A percentile compares a stretch with the other conserved stretches of the same genome.
phyloP scores from a whole-genome alignment of 2,888 invertebrate species.

The Nomada flava region DNA sequence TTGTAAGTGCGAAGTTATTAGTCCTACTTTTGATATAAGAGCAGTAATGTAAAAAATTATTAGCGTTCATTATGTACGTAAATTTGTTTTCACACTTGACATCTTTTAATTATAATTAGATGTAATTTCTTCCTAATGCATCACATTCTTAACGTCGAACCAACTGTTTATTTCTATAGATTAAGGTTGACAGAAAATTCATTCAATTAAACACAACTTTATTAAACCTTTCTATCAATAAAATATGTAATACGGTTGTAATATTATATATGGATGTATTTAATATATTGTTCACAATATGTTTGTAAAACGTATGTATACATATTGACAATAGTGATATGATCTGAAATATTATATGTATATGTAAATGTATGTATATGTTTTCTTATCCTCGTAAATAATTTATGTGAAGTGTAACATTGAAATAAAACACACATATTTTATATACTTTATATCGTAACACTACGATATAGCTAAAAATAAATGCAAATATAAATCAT shows the following conservation, averaged over 20 bases:
- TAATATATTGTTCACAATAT: conserved; percentile 16
- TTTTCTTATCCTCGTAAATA: conserved; percentile 16
- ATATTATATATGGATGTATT: conserved; percentile 19
- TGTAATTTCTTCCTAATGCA: not conserved
- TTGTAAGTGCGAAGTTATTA: conserved; percentile 18
- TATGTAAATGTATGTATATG: conserved; percentile 4
- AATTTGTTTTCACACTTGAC: not conserved
- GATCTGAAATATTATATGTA: conserved; percentile 23
- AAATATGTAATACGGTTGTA: conserved; percentile 2
- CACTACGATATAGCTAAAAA: conserved; percentile 9
- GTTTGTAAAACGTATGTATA: conserved; percentile 27
- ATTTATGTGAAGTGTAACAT: conserved; percentile 28
- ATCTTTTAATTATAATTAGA: not conserved
- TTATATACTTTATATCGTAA: conserved; percentile 25
- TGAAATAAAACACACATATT: conserved; percentile 33
- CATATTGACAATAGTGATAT: conserved; percentile 37
- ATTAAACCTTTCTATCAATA: conserved; percentile 9
- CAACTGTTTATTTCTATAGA: not conserved
- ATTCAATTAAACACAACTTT: not conserved
- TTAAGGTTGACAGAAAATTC: not conserved
- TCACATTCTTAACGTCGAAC: not conserved
- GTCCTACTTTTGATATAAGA: not conserved
- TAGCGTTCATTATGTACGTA: not conserved
- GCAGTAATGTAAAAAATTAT: not conserved
- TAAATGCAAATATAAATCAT: conserved; percentile 10